Percentiles rank a stretch among this genome's conserved stretches.
Conservation (phyloP, 2,888 invertebrate genomes). For the Pyrocoelia pectoralis region DNA sequence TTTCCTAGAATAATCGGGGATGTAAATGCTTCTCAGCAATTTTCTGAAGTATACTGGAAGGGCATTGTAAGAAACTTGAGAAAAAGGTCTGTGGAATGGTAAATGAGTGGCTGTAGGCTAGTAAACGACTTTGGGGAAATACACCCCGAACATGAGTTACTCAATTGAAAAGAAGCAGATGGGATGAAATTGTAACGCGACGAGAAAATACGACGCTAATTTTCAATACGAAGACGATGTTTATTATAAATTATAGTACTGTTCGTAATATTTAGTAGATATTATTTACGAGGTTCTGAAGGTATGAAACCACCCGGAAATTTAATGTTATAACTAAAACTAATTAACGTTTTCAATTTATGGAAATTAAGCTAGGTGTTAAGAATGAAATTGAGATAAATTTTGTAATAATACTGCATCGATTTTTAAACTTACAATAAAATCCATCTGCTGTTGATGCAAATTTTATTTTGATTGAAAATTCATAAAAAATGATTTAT, state of each 20-base stretch:
- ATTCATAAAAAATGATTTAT: conserved; percentile 1
- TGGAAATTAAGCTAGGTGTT: neutral
- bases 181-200: neutral
- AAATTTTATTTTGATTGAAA: conserved; percentile 7
- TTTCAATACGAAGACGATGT: neutral
- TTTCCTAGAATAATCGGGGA: neutral
- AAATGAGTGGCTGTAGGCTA: neutral
- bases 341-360: too few species aligned
- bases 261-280: too few species aligned
- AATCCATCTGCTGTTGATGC: neutral
- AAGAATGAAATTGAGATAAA: neutral
- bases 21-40: neutral
- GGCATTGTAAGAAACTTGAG: neutral
- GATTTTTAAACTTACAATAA: neutral
- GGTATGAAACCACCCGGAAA: too few species aligned
- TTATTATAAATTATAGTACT: neutral
- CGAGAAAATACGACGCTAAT: neutral
- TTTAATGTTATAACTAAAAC: too few species aligned
- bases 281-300: too few species aligned
- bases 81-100: neutral
- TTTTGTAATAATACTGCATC: neutral
- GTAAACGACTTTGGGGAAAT: conserved; percentile 3
- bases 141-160: neutral
- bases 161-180: conserved; percentile 5
- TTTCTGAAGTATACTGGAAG: neutral